Conservation (phyloP, 2,113 vertebrate genomes). For the Bostrychus sinensis region DNA sequence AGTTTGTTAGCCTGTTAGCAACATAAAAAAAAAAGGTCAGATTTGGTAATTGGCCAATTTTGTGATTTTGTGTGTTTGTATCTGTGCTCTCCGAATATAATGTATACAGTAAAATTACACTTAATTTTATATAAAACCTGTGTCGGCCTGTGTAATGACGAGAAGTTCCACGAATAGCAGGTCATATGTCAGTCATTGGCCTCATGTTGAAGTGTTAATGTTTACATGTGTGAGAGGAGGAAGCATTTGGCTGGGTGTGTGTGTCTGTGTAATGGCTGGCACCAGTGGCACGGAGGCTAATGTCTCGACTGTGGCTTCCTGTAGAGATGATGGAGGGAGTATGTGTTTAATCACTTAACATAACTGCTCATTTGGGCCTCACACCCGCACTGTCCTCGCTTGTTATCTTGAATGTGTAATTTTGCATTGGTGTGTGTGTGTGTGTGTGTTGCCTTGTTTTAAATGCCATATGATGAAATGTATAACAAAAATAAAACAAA, state of each 20-base stretch:
- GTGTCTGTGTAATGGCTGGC: slow-evolving; percentile 55
- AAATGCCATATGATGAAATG: not conserved
- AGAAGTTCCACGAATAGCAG: slow-evolving; percentile 14
- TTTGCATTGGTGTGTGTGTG: slow-evolving; percentile 37
- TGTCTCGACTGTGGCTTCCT: slow-evolving; percentile 68
- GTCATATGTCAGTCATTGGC: slow-evolving; percentile 47
- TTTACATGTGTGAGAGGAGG: slow-evolving; percentile 30
- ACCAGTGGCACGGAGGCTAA: slow-evolving; percentile 25
- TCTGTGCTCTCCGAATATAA: too few species aligned
- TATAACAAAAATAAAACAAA: too few species aligned
- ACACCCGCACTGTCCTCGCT: slow-evolving; percentile 67
- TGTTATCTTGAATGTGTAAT: slow-evolving; percentile 65
- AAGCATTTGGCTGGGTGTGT: slow-evolving; percentile 36
- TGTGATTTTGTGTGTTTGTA: too few species aligned
- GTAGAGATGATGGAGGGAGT: slow-evolving; percentile 72
- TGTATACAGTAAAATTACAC: too few species aligned
- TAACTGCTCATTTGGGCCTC: slow-evolving; percentile 80
- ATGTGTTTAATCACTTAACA: slow-evolving; percentile 83
- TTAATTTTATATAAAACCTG: too few species aligned
- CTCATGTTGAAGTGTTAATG: slow-evolving; percentile 22
- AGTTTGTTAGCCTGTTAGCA: too few species aligned
- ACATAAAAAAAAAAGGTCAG: too few species aligned
- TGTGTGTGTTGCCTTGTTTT: slow-evolving; percentile 21
- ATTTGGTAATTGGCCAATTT: too few species aligned
- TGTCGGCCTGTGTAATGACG: slow-evolving; percentile 5